Base-by-base conservation (phyloP, 1,140 invertebrate genomes). In the Teleogryllus occipitalis region DNA sequence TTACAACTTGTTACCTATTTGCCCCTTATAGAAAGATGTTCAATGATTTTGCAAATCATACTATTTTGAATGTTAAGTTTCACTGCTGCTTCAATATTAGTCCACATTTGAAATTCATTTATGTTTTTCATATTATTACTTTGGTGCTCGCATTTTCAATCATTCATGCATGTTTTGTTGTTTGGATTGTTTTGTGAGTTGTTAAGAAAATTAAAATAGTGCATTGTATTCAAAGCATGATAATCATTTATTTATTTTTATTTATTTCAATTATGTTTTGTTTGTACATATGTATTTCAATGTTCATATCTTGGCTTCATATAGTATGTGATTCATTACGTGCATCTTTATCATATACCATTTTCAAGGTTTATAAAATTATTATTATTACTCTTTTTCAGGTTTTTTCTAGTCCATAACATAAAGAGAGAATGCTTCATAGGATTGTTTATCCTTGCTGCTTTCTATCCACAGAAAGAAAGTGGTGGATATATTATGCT, bases 301-400 rank as follows among this genome's bases (percentile, higher is more conserved):
- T 39, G 27, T 39, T 39, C 27, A 39, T 39, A 1, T 39, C 5
- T 39, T 39, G 27, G 27, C 27, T 39, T 39, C 5, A 39, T 39
- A 5, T 39, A 39, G 27, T 39, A 39, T 39, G 27, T 39, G 27
- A 39, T 39, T 39, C 27, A 39, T 39, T 39, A 39, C 27, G 5
- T 39, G 27, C 27, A 39, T 39, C 27, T 39, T 39, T 39, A 39
- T 39, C 27, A 39, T 39, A 39, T 39, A 39, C 27, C 5, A 39
- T 39, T 39, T 65, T 65, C 18, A 65, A 65, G 10, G 10, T 65
- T 65, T 10, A 65, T 65, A 65, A 65, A 65, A 65, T 14, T 65
- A 65, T 65, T 65, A 65, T 65, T 65, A 65, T 65, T 65, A 65
- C 18, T 65, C 54, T 65, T 65, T 65, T 65, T 65, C 54, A 65